phyloP scores from a whole-genome alignment of 1,140 invertebrate species.

The Drosophila jambulina region DNA sequence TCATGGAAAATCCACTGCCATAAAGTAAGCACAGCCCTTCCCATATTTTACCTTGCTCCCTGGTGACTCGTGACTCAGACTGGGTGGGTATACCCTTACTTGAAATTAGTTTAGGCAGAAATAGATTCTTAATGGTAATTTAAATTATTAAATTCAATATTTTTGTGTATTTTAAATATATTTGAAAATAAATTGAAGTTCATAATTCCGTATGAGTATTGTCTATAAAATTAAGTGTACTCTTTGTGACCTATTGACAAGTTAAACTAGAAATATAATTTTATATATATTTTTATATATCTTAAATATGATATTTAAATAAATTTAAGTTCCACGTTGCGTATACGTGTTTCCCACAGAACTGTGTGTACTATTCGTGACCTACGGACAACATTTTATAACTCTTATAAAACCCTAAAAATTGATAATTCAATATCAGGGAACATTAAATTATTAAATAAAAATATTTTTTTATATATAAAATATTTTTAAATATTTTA shows the following conservation, averaged over 20 bases:
- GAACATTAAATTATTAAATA: too few relatives aligned
- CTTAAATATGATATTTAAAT: neutral
- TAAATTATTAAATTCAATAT: neutral
- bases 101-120: neutral
- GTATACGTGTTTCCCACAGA: too few relatives aligned
- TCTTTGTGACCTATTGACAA: too few relatives aligned
- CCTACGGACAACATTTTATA: too few relatives aligned
- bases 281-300: too few relatives aligned
- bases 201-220: neutral
- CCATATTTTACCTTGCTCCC: neutral
- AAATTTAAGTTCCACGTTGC: neutral
- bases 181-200: neutral
- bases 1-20: constrained; percentile 73
- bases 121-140: constrained; percentile 1
- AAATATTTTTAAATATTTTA: too few relatives aligned
- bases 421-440: too few relatives aligned
- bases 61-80: constrained; percentile 56
- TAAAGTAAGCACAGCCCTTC: constrained; percentile 52
- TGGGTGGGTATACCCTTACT: constrained; percentile 15
- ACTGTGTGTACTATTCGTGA: too few relatives aligned
- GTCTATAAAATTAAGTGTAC: too few relatives aligned
- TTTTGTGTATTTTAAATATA: neutral
- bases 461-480: too few relatives aligned
- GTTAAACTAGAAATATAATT: too few relatives aligned
- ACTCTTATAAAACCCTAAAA: too few relatives aligned